phyloP scores from a whole-genome alignment of 2,888 invertebrate species.

The Lochmaea capreae region DNA sequence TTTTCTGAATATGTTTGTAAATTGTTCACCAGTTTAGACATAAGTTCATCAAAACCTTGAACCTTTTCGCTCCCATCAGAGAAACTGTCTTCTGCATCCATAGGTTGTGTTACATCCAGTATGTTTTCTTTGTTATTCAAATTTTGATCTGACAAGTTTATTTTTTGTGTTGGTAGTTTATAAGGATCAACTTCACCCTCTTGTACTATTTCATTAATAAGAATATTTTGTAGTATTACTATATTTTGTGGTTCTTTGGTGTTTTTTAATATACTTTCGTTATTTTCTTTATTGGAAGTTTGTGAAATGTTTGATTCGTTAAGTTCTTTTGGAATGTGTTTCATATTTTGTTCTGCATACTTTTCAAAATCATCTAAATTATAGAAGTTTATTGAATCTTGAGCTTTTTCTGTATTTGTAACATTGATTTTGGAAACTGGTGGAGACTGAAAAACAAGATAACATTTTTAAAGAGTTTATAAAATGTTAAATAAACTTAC shows the following conservation, averaged over 20 bases:
- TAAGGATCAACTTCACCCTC: slow-evolving; percentile 22
- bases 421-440: neutral
- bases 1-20: slow-evolving; percentile 17
- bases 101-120: neutral
- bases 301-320: neutral
- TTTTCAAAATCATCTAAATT: slow-evolving; percentile 41
- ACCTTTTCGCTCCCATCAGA: neutral
- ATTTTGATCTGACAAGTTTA: slow-evolving; percentile 12
- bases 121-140: neutral
- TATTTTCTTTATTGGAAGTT: slow-evolving; percentile 6
- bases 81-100: neutral
- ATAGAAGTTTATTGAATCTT: slow-evolving; percentile 24
- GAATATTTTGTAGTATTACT: slow-evolving; percentile 21
- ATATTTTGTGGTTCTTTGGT: neutral
- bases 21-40: neutral
- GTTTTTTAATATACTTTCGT: slow-evolving; percentile 7
- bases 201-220: neutral
- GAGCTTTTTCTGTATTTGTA: neutral
- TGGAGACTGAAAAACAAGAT: neutral
- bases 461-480: too few species aligned
- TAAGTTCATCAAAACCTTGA: slow-evolving; percentile 15
- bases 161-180: slow-evolving; percentile 34
- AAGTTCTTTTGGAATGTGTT: slow-evolving; percentile 26
- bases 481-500: neutral
- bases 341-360: slow-evolving; percentile 39